Conservation (phyloP, 1,140 invertebrate genomes). For the Lepidurus arcticus region DNA sequence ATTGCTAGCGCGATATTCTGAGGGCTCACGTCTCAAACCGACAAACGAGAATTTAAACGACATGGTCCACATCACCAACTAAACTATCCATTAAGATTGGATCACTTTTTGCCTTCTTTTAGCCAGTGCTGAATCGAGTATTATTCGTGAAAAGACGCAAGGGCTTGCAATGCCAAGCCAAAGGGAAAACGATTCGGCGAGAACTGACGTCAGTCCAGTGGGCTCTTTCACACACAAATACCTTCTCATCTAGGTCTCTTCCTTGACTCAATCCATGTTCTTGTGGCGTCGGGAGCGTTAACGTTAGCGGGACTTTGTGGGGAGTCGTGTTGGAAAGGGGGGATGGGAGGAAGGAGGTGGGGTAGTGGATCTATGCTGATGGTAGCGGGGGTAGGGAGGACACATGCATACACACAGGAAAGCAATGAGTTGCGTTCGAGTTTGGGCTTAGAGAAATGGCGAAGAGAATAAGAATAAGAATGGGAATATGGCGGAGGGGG, state of each 20-base stretch:
- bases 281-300: conserved; percentile 20
- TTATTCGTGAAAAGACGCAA: background rate
- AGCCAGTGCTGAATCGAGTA: background rate
- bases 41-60: too few relatives aligned
- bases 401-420: background rate
- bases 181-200: background rate
- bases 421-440: conserved; percentile 15
- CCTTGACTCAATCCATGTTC: conserved; percentile 18
- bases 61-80: too few relatives aligned
- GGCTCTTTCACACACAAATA: conserved; percentile 13
- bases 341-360: background rate
- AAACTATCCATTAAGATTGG: too few relatives aligned
- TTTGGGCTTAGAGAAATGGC: background rate
- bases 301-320: conserved; percentile 12
- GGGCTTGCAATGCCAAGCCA: background rate
- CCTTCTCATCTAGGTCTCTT: conserved; percentile 18
- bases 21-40: background rate
- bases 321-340: background rate
- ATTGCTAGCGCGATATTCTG: background rate
- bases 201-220: conserved; percentile 13
- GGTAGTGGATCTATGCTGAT: background rate
- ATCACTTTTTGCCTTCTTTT: too few relatives aligned
- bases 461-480: conserved; percentile 7
- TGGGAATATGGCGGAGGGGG: background rate
- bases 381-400: background rate